Conservation (phyloP, 1,140 invertebrate genomes). For the Apis cerana region DNA sequence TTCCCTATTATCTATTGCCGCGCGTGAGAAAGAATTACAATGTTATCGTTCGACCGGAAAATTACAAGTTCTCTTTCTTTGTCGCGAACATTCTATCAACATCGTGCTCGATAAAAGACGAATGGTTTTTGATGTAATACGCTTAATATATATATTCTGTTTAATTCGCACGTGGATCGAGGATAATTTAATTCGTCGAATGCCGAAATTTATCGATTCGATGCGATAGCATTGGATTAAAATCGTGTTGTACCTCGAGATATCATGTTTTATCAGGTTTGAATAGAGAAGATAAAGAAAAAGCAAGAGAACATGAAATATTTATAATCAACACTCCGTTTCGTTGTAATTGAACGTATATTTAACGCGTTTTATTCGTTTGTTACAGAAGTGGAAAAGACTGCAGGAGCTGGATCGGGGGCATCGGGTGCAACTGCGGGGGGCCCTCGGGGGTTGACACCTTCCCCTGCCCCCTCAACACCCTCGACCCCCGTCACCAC, state of each 20-base stretch:
- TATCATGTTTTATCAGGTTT: too few relatives aligned
- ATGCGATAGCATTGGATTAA: too few relatives aligned
- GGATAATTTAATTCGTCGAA: too few relatives aligned
- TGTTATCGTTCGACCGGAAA: conserved; percentile 46
- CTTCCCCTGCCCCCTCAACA: conserved; percentile 70
- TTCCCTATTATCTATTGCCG: conserved; percentile 44
- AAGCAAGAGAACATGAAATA: too few relatives aligned
- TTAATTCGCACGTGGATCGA: neutral
- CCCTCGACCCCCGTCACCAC: conserved; percentile 65
- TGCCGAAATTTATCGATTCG: too few relatives aligned
- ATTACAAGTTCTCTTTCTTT: conserved; percentile 50
- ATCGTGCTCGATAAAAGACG: neutral
- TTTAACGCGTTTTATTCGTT: conserved; percentile 32
- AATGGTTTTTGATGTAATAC: neutral
- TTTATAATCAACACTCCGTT: too few relatives aligned
- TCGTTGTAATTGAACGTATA: too few relatives aligned
- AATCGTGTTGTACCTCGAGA: too few relatives aligned
- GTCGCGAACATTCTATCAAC: too few relatives aligned
- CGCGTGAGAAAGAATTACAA: conserved; percentile 50
- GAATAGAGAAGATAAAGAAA: too few relatives aligned
- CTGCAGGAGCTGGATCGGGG: conserved; percentile 67
- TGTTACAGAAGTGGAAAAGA: conserved; percentile 75
- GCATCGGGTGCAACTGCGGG: conserved; percentile 70
- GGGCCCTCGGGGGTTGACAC: conserved; percentile 68
- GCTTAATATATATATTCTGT: neutral